A percentile compares a stretch with the other conserved stretches of the same genome.
phyloP scores from a whole-genome alignment of 1,140 invertebrate genomes.

The Brachionus manjavacas region DNA sequence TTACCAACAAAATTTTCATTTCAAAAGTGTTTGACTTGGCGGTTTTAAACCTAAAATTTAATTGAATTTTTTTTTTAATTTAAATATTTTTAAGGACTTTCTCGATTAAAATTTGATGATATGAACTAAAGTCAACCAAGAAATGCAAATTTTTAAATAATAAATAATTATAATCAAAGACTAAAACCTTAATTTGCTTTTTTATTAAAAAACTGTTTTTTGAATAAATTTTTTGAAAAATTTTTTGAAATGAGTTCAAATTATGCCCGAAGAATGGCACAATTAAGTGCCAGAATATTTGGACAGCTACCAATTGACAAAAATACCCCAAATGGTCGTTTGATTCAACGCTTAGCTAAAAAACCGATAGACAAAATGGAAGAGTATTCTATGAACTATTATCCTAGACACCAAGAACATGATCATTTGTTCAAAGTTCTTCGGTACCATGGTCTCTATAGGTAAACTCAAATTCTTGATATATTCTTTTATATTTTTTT shows the following conservation, averaged over 20 bases:
- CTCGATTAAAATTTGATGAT: not conserved
- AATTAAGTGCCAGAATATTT: slow-evolving; percentile 36
- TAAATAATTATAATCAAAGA: not conserved
- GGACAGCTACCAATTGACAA: not conserved
- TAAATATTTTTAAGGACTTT: not conserved
- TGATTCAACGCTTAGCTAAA: slow-evolving; percentile 26
- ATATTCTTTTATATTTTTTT: not conserved
- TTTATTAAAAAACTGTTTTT: not conserved
- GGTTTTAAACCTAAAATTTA: too few species aligned
- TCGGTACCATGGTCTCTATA: slow-evolving; percentile 25
- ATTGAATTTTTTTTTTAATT: too few species aligned
- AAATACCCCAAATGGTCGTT: slow-evolving; percentile 32
- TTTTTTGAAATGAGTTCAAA: slow-evolving; percentile 19
- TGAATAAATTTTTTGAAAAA: not conserved
- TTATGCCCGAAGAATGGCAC: slow-evolving; percentile 36
- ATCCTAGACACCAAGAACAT: slow-evolving; percentile 30
- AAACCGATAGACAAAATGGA: slow-evolving; percentile 40
- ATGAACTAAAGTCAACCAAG: not conserved
- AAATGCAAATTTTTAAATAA: not conserved
- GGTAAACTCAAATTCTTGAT: not conserved
- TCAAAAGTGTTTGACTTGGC: too few species aligned
- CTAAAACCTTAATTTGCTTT: not conserved
- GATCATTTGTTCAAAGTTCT: slow-evolving; percentile 37
- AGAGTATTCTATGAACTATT: slow-evolving; percentile 40
- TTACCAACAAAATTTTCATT: too few species aligned